Evolutionary conservation across 2,797 vertebrate species (phyloP).

Genomic region (Enteromius mattozi): DNA sequence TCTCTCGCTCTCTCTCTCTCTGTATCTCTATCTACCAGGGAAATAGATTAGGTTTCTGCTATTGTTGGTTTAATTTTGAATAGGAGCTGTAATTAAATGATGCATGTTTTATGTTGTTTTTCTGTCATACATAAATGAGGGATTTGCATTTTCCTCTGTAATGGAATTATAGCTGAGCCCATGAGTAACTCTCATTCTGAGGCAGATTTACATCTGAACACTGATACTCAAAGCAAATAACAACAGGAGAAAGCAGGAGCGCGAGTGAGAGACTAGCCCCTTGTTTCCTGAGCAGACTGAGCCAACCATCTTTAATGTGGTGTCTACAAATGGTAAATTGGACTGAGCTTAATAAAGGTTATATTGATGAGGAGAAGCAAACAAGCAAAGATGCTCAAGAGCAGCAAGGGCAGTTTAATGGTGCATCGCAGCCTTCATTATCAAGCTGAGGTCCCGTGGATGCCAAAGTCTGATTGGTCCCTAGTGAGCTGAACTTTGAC

Average conservation of each 20-base stretch:
- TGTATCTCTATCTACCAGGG: background rate
- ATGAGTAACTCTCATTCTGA: constrained; percentile 15
- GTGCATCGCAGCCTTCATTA: constrained; percentile 30
- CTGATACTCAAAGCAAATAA: constrained; percentile 34
- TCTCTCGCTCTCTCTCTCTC: background rate
- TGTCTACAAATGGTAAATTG: constrained; percentile 29
- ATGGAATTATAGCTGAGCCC: constrained; percentile 51
- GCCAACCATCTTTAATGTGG: constrained; percentile 1
- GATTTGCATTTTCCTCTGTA: constrained; percentile 53
- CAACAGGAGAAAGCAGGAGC: constrained; percentile 9
- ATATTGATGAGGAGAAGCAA: constrained; percentile 39
- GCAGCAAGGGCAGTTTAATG: constrained; percentile 24
- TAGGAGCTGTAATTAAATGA: constrained; percentile 33
- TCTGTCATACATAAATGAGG: constrained; percentile 50
- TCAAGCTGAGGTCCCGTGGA: constrained; percentile 3
- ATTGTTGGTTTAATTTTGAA: constrained; percentile 32
- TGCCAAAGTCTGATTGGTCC: constrained; percentile 32
- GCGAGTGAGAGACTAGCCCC: constrained; percentile 5
- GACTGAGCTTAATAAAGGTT: constrained; percentile 28
- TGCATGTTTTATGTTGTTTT: constrained; percentile 35
- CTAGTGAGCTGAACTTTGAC: constrained; percentile 38
- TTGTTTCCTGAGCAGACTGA: constrained; percentile 28
- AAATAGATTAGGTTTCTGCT: constrained; percentile 34
- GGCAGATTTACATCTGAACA: constrained; percentile 32
- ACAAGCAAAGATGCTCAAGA: background rate